Conservation (phyloP, 2,113 vertebrate species). For the Dicentrarchus labrax region DNA sequence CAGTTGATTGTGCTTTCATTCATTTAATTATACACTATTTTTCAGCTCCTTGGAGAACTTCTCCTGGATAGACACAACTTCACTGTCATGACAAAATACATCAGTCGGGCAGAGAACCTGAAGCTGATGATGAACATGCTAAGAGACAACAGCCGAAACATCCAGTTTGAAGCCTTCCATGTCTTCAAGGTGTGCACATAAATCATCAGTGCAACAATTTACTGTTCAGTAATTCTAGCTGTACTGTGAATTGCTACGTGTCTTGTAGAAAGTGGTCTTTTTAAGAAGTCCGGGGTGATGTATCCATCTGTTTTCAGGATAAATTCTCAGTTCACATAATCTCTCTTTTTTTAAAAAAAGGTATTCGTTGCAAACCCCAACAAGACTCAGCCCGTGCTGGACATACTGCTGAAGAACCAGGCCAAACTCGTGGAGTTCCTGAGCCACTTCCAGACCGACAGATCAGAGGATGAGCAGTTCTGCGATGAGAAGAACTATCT, state of each 20-base stretch:
- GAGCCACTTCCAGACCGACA: slow-evolving; percentile 96
- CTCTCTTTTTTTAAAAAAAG: slow-evolving; percentile 73
- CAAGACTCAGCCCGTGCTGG: slow-evolving; percentile 97
- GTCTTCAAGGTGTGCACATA: slow-evolving; percentile 93
- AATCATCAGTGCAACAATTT: background rate
- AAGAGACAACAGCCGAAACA: slow-evolving; percentile 96
- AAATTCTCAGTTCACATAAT: background rate
- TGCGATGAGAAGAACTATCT: slow-evolving; percentile 98
- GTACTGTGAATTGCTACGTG: background rate
- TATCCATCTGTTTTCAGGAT: background rate
- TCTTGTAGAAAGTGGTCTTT: background rate
- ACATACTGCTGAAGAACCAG: slow-evolving; percentile 98
- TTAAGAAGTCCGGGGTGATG: background rate
- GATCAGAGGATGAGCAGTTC: slow-evolving; percentile 96
- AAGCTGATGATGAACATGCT: slow-evolving; percentile 99
- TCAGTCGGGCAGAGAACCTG: slow-evolving; percentile 96
- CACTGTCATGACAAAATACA: slow-evolving; percentile 96
- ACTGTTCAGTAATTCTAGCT: background rate
- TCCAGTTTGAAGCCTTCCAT: slow-evolving; percentile 98
- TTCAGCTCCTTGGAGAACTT: slow-evolving; percentile 94
- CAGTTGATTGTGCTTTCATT: background rate
- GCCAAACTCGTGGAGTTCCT: slow-evolving; percentile 97
- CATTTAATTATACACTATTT: background rate
- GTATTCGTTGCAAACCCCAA: slow-evolving; percentile 98
- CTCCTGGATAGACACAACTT: slow-evolving; percentile 98